These are phyloP conservation scores for Drosophila gaucha DNA, from an alignment of 2,888 invertebrate species.

Conservation along the genomic window DNA sequence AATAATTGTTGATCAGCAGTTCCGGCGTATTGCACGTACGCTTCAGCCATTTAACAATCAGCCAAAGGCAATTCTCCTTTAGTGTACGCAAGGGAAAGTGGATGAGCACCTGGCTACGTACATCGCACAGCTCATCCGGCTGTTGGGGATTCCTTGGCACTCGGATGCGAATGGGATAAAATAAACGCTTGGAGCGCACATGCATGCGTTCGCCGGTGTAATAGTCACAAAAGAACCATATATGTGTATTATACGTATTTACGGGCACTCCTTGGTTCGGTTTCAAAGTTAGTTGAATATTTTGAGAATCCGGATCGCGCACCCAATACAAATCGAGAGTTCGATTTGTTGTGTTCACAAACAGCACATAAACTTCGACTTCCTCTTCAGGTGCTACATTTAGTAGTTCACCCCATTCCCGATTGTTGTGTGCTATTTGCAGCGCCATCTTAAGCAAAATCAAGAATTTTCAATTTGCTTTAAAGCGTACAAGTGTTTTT, in stretches of 20 bases:
- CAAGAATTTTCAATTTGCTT: slow-evolving; percentile 10
- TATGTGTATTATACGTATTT: slow-evolving; percentile 92
- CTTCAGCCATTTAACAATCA: slow-evolving; percentile 48
- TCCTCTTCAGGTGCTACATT: slow-evolving; percentile 32
- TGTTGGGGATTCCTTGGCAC: slow-evolving; percentile 69
- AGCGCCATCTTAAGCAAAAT: slow-evolving; percentile 46
- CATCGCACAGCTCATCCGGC: slow-evolving; percentile 59
- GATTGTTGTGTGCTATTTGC: slow-evolving; percentile 30
- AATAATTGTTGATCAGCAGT: slow-evolving; percentile 30
- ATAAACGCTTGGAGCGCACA: slow-evolving; percentile 86
- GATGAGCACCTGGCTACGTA: slow-evolving; percentile 62
- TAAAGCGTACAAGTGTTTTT: slow-evolving; percentile 34
- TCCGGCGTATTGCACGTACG: slow-evolving; percentile 42
- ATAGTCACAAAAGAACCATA: slow-evolving; percentile 92
- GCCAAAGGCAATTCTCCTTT: slow-evolving; percentile 79
- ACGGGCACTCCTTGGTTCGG: slow-evolving; percentile 85
- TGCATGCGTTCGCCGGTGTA: slow-evolving; percentile 88
- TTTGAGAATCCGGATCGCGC: slow-evolving; percentile 88
- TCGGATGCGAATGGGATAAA: slow-evolving; percentile 84
- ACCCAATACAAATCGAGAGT: slow-evolving; percentile 88
- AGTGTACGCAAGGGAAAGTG: slow-evolving; percentile 82
- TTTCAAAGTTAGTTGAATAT: slow-evolving; percentile 87
- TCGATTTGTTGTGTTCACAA: slow-evolving; percentile 87
- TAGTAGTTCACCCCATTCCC: slow-evolving; percentile 25
- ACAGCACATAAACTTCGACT: slow-evolving; percentile 86